These are phyloP conservation scores for Latrodectus elegans DNA, from an alignment of 2,888 invertebrate genomes.

Conservation along the genomic window DNA sequence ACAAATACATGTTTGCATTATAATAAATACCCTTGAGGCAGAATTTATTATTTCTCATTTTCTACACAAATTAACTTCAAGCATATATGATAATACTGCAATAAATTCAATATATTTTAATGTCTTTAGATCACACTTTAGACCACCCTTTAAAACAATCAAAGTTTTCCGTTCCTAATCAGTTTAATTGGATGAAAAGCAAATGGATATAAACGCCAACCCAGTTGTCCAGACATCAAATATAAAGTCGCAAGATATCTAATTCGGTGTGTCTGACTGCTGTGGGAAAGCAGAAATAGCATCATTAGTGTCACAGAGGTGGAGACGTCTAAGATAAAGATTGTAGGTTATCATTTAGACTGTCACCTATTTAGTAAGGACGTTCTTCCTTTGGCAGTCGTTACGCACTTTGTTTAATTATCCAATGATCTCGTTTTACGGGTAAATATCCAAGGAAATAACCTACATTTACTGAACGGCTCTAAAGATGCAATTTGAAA, in stretches of 20 bases:
- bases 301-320: not conserved
- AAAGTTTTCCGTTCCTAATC: not conserved
- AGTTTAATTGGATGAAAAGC: slow-evolving; percentile 37
- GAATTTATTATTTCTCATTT: too few species aligned
- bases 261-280: not conserved
- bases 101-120: too few species aligned
- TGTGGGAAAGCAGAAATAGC: not conserved
- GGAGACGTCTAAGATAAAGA: slow-evolving; percentile 6
- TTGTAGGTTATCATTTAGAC: slow-evolving; percentile 36
- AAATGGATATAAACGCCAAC: slow-evolving; percentile 22
- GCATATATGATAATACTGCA: too few species aligned
- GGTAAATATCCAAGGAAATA: slow-evolving; percentile 5
- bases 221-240: not conserved
- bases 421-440: not conserved
- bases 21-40: too few species aligned
- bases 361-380: slow-evolving; percentile 30
- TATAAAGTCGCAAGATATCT: not conserved
- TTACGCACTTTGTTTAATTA: not conserved
- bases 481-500: not conserved
- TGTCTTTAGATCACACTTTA: not conserved
- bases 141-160: slow-evolving; percentile 9
- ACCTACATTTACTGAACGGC: not conserved
- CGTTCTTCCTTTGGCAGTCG: not conserved
- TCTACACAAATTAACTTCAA: too few species aligned
- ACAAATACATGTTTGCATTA: too few species aligned